Base-by-base conservation (phyloP, 2,888 invertebrate genomes). In the Protula sp. region DNA sequence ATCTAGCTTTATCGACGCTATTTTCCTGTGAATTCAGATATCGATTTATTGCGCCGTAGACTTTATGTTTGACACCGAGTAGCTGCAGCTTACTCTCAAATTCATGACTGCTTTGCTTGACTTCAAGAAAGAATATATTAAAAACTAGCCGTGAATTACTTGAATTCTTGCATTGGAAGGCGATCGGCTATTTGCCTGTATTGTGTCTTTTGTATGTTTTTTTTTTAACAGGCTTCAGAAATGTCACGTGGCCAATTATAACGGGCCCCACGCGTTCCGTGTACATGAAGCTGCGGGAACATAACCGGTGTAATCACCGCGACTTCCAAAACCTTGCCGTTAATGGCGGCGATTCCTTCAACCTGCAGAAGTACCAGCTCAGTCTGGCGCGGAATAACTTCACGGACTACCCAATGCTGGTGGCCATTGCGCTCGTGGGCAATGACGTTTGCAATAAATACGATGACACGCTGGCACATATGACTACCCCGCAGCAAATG, bases 381-480 rank as follows among this genome's bases (percentile, higher is more conserved):
- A 82, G 81, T 57, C 66, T 82, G 14, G 72, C 76, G n/a, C 71
- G 83, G 57, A 75, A 81, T 64, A 70, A 69, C 30, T 70, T 72
- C 1, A 68, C 68, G 3, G 84, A 84, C 68, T 71, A 79, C 57
- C 83, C 84, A 19, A 71, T 80, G 19, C 62, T 84, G 19, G 74
- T 83, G 0, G 66, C 83, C 31, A 82, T 81, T 65, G 82, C 80
- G 2, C 74, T 83, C 65, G 78, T 83, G 65, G 84, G 84, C 53
- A 84, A 84, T 70, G 84, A 84, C 71, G 83, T 84, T n/a, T 84
- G 84, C 68, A 82, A 82, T 67, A 77, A 82, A 58, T 78, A 78
- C 65, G 74, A 76, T 31, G 80, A 82, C 64, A 82, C 83, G 0
- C 65, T 82, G n/a, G 71, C 70, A 47, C 74, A 82, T 62, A 83